These are phyloP conservation scores for Oreohelix idahoensis DNA, from an alignment of 1,140 invertebrate genomes.

Conservation along the genomic window DNA sequence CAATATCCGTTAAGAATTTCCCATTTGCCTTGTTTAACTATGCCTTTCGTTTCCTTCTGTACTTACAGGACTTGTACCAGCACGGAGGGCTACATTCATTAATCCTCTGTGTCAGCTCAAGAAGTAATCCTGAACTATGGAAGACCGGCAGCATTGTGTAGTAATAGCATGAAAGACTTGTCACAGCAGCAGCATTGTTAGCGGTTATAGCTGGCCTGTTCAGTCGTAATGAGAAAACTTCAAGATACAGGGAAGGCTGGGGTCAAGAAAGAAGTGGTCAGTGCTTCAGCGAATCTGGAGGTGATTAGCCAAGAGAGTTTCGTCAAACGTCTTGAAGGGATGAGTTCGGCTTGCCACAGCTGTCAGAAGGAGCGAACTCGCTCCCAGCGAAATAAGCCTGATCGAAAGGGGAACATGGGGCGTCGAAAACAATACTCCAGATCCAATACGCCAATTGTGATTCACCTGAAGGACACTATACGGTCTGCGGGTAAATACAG, in stretches of 20 bases:
- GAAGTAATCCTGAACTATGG: too few species aligned
- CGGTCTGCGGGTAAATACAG: conserved; percentile 51
- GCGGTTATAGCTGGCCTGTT: background rate
- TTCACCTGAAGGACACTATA: conserved; percentile 66
- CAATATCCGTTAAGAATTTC: too few species aligned
- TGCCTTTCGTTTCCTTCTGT: too few species aligned
- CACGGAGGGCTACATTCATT: too few species aligned
- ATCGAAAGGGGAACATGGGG: conserved; percentile 48
- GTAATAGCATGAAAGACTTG: too few species aligned
- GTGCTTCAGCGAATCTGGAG: conserved; percentile 56
- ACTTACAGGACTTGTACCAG: too few species aligned
- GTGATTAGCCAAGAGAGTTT: conserved; percentile 62
- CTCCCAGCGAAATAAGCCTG: conserved; percentile 41
- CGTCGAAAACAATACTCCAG: conserved; percentile 55
- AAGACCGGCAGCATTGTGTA: too few species aligned
- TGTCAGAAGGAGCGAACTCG: conserved; percentile 61
- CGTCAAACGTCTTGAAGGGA: conserved; percentile 51
- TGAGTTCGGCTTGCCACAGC: conserved; percentile 63
- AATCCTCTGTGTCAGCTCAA: too few species aligned
- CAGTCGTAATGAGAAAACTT: conserved; percentile 36
- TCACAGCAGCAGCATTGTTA: too few species aligned
- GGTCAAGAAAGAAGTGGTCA: conserved; percentile 61
- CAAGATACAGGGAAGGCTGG: conserved; percentile 33
- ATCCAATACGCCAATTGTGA: conserved; percentile 67
- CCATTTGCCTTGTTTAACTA: too few species aligned